phyloP scores from a whole-genome alignment of 2,113 vertebrate genomes.

The Nesoenas mayeri region DNA sequence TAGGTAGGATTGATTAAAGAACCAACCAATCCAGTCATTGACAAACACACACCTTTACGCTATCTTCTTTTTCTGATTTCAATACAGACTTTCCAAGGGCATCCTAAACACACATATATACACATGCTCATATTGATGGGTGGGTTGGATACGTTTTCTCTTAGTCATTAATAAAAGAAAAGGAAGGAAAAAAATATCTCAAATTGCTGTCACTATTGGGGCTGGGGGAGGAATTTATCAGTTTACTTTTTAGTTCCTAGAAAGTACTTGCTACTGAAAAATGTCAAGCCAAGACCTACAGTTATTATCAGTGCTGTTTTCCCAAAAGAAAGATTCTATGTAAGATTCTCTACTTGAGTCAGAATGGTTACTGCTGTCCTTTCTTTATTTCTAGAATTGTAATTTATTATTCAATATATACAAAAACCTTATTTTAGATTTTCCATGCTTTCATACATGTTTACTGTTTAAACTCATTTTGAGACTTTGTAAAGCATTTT shows the following conservation, averaged over 20 bases:
- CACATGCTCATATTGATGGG: background rate
- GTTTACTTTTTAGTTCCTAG: background rate
- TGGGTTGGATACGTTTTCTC: constrained; percentile 9
- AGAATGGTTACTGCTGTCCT: constrained; percentile 51
- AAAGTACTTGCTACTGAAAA: background rate
- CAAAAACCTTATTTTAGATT: constrained; percentile 25
- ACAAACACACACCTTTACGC: background rate
- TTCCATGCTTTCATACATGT: constrained; percentile 53
- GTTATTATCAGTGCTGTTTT: background rate
- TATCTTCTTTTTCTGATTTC: background rate
- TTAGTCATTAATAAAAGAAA: background rate
- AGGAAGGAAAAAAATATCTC: background rate
- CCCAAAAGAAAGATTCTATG: background rate
- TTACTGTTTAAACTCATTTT: constrained; percentile 50
- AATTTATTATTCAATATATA: constrained; percentile 67
- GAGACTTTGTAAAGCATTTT: constrained; percentile 64
- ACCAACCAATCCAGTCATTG: background rate
- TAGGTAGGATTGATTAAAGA: background rate
- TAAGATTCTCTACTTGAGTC: background rate
- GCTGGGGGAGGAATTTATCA: background rate
- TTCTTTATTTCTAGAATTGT: constrained; percentile 43
- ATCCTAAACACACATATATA: background rate
- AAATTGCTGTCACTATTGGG: background rate
- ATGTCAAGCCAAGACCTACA: background rate
- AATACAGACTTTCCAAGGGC: background rate